Conservation (phyloP, 1,140 invertebrate genomes). For the Caenorhabditis inopinata region DNA sequence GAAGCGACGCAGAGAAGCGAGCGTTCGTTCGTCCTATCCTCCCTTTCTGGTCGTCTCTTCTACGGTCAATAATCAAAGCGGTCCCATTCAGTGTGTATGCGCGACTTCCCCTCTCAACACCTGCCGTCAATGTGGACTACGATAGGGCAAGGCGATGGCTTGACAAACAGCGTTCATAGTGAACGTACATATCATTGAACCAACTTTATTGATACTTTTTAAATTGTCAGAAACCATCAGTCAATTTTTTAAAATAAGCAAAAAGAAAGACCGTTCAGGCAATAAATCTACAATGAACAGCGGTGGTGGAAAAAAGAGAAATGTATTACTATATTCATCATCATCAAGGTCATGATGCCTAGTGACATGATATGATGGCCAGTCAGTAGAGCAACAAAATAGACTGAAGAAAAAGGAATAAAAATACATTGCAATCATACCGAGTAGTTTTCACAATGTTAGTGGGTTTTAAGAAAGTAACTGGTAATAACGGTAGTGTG, state of each 20-base stretch:
- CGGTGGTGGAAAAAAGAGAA: background rate
- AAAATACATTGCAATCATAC: background rate
- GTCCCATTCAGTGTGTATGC: background rate
- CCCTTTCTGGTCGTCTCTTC: background rate
- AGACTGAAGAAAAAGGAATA: background rate
- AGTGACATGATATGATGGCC: background rate
- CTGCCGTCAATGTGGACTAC: background rate
- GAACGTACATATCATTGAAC: background rate
- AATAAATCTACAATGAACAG: background rate
- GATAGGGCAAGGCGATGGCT: background rate
- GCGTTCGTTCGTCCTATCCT: background rate
- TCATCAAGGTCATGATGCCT: background rate
- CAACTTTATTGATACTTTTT: background rate
- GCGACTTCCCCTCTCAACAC: background rate
- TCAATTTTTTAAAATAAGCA: background rate
- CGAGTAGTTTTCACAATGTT: constrained; percentile 21
- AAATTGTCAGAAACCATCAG: background rate
- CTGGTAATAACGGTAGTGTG: background rate
- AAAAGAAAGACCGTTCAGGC: constrained; percentile 1
- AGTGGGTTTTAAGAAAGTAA: background rate
- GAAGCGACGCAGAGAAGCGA: background rate
- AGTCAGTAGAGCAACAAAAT: background rate
- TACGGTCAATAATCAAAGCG: background rate
- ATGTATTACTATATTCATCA: too few relatives aligned
- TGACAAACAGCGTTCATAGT: background rate